Conservation (phyloP, 2,888 invertebrate genomes). For the Clostera curtula region DNA sequence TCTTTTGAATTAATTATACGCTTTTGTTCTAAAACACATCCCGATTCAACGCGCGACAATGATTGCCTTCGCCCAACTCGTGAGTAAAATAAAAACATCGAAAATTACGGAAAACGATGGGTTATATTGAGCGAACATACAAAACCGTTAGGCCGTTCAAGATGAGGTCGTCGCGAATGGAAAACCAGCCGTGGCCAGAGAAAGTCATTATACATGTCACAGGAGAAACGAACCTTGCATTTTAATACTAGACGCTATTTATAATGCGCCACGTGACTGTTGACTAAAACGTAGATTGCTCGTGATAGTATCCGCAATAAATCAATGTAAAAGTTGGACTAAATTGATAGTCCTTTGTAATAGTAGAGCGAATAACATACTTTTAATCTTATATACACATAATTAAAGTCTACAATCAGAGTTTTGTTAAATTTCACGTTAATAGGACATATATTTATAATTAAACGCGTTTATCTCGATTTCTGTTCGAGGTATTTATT, state of each 20-base stretch:
- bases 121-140: conserved; percentile 18
- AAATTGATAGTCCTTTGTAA: neutral
- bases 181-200: conserved; percentile 50
- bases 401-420: too few relatives aligned
- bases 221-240: conserved; percentile 38
- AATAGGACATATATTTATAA: too few relatives aligned
- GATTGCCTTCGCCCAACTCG: conserved; percentile 42
- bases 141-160: conserved; percentile 33
- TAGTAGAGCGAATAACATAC: too few relatives aligned
- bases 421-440: too few relatives aligned
- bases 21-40: conserved; percentile 25
- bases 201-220: conserved; percentile 68
- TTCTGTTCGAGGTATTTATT: too few relatives aligned
- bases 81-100: conserved; percentile 38
- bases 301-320: conserved; percentile 19
- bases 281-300: conserved; percentile 12
- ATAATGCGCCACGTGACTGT: conserved; percentile 22
- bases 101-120: conserved; percentile 31
- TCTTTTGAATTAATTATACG: neutral
- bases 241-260: conserved; percentile 35
- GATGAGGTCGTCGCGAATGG: conserved; percentile 39
- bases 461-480: too few relatives aligned
- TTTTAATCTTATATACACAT: too few relatives aligned
- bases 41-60: conserved; percentile 28
- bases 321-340: conserved; percentile 21